A percentile compares a stretch with the other conserved stretches of the same genome.
Evolutionary conservation across 2,113 vertebrate species (phyloP).

Genomic region (Xenopus borealis): DNA sequence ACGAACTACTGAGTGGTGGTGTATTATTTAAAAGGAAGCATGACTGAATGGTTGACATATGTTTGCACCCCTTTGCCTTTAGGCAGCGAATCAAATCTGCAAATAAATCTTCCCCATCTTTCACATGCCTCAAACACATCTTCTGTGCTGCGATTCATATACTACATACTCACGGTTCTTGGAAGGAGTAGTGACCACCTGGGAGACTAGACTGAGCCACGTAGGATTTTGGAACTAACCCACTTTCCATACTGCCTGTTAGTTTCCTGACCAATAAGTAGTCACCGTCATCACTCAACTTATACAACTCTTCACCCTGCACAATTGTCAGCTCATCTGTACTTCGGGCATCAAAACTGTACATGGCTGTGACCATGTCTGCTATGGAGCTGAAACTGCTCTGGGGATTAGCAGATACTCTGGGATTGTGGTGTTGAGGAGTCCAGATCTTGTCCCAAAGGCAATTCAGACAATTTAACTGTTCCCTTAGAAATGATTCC

Average conservation of each 20-base stretch:
- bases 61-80: no score
- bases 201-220: slow-evolving; percentile 56
- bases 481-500: slow-evolving; percentile 81
- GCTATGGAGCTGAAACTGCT: slow-evolving; percentile 6
- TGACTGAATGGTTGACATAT: no score
- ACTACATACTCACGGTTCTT: not conserved
- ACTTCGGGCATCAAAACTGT: slow-evolving; percentile 78
- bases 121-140: no score
- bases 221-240: slow-evolving; percentile 79
- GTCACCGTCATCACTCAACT: slow-evolving; percentile 76
- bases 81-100: no score
- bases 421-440: slow-evolving; percentile 32
- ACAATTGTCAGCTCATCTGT: slow-evolving; percentile 77
- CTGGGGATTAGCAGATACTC: not conserved
- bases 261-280: slow-evolving; percentile 80
- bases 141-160: no score
- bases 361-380: slow-evolving; percentile 72
- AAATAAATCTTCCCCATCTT: no score
- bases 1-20: no score
- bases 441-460: slow-evolving; percentile 90
- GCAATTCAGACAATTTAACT: slow-evolving; percentile 69
- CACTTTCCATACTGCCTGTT: slow-evolving; percentile 69
- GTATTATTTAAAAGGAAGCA: no score
- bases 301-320: slow-evolving; percentile 79
- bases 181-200: not conserved